These are phyloP conservation scores for Papilio protenor DNA, from an alignment of 2,888 invertebrate genomes.

Conservation along the genomic window DNA sequence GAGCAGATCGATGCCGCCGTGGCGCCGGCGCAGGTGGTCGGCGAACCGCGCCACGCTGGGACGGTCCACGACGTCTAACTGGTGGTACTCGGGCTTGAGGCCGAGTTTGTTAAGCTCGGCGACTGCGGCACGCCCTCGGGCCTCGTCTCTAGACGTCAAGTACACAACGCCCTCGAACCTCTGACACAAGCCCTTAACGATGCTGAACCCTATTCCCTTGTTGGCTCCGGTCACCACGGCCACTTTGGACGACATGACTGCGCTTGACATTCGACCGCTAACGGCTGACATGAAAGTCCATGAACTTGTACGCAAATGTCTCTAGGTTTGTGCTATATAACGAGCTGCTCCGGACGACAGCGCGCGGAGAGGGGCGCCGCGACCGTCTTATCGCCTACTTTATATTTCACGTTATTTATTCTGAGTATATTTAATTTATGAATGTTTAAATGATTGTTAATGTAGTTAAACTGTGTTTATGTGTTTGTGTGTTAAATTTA, in stretches of 20 bases:
- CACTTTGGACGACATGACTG: conserved; percentile 34
- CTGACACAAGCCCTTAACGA: conserved; percentile 84
- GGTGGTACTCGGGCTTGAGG: conserved; percentile 83
- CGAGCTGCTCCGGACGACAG: background rate
- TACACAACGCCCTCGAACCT: conserved; percentile 86
- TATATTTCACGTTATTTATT: background rate
- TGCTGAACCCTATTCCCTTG: conserved; percentile 86
- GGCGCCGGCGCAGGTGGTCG: conserved; percentile 81
- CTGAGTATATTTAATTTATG: background rate
- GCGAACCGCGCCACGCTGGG: conserved; percentile 82
- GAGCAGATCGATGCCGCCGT: conserved; percentile 89
- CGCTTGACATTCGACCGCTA: background rate
- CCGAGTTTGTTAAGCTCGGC: conserved; percentile 76
- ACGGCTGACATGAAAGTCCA: background rate
- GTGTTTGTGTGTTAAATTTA: too few relatives aligned
- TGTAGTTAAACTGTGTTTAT: background rate
- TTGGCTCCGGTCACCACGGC: conserved; percentile 85
- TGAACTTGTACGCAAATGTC: background rate
- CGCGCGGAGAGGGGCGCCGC: background rate
- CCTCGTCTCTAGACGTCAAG: conserved; percentile 85
- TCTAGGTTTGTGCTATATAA: conserved; percentile 17
- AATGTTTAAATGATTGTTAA: background rate
- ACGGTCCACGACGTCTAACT: conserved; percentile 86
- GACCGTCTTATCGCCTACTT: conserved; percentile 2
- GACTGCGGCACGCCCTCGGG: conserved; percentile 68